Evolutionary conservation across 2,797 vertebrate species (phyloP), one percentile per base, ranked within the genome.

Genomic region (Poecilia picta): DNA sequence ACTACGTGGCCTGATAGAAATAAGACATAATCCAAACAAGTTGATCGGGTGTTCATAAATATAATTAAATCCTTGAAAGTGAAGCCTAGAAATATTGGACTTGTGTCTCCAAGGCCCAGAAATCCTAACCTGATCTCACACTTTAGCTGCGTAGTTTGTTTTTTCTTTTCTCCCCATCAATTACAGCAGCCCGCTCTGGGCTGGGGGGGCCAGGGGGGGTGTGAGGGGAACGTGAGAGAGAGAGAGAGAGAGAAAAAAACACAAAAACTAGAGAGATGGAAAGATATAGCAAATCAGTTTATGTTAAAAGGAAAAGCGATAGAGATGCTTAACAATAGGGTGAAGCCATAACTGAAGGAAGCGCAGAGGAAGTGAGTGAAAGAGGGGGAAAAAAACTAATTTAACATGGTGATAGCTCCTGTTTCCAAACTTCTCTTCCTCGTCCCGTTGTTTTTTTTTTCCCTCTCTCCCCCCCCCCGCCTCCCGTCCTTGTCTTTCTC

Each of bases 111-210:
- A 51, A 89, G 83, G 87, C 86, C 82, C 83, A 20, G 59, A 86
- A 70, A 87, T 90, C 89, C 89, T 85, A 94, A 92, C 93, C 89
- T 93, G 93, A 95, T 93, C 92, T 93, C 93, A 93, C 92, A 95
- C 93, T 93, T 93, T 90, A 55, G 81, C 72, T 59, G 89, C 88
- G 85, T 85, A 88, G 91, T 93, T 94, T 92, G 89, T 93, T 94
- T 92, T 92, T 93, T 89, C 92, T 93, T 89, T 91, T 92, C 90
- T 87, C 88, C 86, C 91, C 92, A 91, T 94, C 94, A 95, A 94
- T 93, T 95, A 93, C 85, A 87, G 85, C 81, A 91, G 91, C 86
- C 88, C 84, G 86, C 83, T 90, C 76, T 55, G 83, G 91, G 86
- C 80, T 80, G 83, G 90, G 92, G 91, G 39, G 39, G 39, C n/a